A percentile compares a stretch with the other conserved stretches of the same genome.
Evolutionary conservation across 2,113 vertebrate species (phyloP).

Genomic region (Thermophis baileyi): DNA sequence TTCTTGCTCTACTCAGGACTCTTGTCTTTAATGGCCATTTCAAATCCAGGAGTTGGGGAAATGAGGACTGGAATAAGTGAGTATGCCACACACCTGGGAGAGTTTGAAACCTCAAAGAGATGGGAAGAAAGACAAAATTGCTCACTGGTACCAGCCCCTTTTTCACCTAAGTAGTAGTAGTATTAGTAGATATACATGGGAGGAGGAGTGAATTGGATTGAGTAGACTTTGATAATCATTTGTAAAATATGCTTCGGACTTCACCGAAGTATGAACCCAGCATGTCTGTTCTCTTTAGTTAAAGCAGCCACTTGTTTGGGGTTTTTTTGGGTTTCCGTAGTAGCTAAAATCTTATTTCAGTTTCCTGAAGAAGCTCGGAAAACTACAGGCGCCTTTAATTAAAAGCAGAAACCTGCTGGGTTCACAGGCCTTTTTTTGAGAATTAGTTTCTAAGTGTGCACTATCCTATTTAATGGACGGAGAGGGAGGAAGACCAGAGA

Average conservation of each 20-base stretch:
- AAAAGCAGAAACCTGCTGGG: not conserved
- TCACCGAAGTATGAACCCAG: not conserved
- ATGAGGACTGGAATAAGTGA: not conserved
- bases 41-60: not conserved
- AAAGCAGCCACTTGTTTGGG: not conserved
- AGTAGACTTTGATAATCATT: not conserved
- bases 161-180: not conserved
- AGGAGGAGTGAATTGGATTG: not conserved
- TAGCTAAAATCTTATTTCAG: not conserved
- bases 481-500: not conserved
- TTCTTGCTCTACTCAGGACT: not conserved
- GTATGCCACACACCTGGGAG: not conserved
- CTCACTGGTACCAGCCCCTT: not conserved
- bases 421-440: not conserved
- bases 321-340: accelerated
- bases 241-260: not conserved
- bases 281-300: not conserved
- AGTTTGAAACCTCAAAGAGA: not conserved
- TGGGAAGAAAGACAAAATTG: not conserved
- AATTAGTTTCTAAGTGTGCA: not conserved
- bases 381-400: not conserved
- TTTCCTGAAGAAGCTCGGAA: not conserved
- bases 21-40: not conserved
- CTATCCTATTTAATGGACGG: not conserved
- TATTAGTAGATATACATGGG: not conserved